Base-by-base conservation (phyloP, 64 coral and sea anemone genomes). In the Dendronephthya gigantea region DNA sequence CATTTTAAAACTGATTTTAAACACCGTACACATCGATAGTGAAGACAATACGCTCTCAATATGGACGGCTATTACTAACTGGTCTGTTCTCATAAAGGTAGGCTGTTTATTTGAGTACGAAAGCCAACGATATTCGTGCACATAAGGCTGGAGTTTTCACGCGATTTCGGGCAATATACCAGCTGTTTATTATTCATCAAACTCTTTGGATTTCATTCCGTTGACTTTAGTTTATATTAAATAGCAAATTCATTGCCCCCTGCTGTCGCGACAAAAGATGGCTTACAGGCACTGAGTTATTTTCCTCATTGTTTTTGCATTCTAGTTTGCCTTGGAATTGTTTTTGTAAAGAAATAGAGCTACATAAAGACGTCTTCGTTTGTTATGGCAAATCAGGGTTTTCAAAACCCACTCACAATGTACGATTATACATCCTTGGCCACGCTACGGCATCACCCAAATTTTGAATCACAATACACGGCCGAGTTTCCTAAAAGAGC, bases 371-470 rank as follows among this genome's bases (percentile, higher is more conserved):
- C 2, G 9, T 29, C 32, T 34, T 15, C 29, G 72, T 34, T 9
- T 79, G 25, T 79, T 33, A 39, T 79, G 32, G 72, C 72, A 12
- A 79, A 16, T 35, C 72, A 79, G 37, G 6, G 58, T 79, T 79
- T 79, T 79, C 72, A 79, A 79, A 79, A 39, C 15, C 72, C 34
- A 34, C 15, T 79, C 19, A 79, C 72, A 36, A 79, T 79, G 72
- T 79, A 33, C 8, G 72, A 79, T 13, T 79, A 79, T 19, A 29
- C 72, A 14, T 8, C 72, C 10, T 34, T 79, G 15, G 15, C 19
- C 30, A 79, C 72, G 36, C 17, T 79, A 16, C 13, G 72, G 10
- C 72, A 79, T 79, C 72, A 79, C 32, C 72, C 72, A 39, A 79
- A 39, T 19, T 79, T 36, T 19, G 72, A 79, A 29, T 29, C 19